Evolutionary conservation across 2,888 invertebrate genomes (phyloP), one percentile per base, ranked within the genome.

Genomic region (Ernsta delagoae): DNA sequence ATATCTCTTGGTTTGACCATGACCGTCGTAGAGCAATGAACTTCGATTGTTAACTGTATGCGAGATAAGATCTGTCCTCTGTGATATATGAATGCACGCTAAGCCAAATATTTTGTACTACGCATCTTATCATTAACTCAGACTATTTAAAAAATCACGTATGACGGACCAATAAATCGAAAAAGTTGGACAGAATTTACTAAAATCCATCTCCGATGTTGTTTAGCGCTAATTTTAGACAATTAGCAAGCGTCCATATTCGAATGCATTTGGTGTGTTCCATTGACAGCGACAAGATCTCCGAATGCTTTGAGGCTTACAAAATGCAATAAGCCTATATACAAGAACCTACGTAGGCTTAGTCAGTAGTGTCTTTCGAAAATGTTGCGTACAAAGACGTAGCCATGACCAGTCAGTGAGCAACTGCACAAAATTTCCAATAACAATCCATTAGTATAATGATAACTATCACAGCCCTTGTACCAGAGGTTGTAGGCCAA

Each of bases 21-120:
- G 71, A 74, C 75, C 73, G 63, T 11, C 9, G 31, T 36, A 39
- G 70, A 50, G 43, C 41, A 66, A 41, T 60, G 66, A 74, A 61
- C 73, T 53, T 62, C 8, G 24, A 24, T 53, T 54, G 24, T 31
- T 24, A 54, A 31, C 54, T 54, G 12, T 6, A 11, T 16, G 4
- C 24, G 31, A 54, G 54, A 54, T 54, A 31, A 54, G 24, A 31
- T 54, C 31, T 50, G 48, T 50, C 16, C 16, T 48, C 16, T 7
- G 16, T 50, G 48, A 50, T 50, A 50, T 16, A 50, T 16, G 48
- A 16, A 12, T 48, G 11, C 5, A n/a, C n/a, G 7, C 4, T 45
- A n/a, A n/a, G 45, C n/a, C 45, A 45, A 45, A 45, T 45, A n/a
- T 11, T 45, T 45, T 45, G 45, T 45, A n/a, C n/a, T 45, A n/a